Percentiles rank a stretch among this genome's conserved stretches.
Evolutionary conservation across 2,113 vertebrate genomes (phyloP).

Genomic region (Triplophysa rosa): DNA sequence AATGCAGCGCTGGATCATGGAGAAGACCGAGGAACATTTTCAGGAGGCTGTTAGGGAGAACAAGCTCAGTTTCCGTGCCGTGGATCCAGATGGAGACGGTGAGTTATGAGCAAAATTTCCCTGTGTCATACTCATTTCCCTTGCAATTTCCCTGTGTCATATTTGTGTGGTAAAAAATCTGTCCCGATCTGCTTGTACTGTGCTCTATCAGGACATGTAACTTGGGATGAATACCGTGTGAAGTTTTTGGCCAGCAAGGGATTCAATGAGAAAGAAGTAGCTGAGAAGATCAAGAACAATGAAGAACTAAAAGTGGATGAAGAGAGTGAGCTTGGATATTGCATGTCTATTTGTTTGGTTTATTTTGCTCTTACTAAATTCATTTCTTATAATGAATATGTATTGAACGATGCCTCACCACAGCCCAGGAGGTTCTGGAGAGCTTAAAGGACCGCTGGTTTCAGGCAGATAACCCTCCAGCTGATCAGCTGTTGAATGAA

Average conservation of each 20-base stretch:
- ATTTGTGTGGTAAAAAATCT: not conserved
- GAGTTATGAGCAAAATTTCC: conserved; percentile 41
- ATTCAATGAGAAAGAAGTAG: conserved; percentile 85
- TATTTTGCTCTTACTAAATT: not conserved
- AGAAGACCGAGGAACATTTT: conserved; percentile 93
- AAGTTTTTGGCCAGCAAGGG: conserved; percentile 95
- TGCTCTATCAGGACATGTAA: conserved; percentile 79
- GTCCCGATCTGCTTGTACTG: not conserved
- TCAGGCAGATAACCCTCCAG: conserved; percentile 89
- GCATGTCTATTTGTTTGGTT: not conserved
- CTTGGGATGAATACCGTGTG: conserved; percentile 92
- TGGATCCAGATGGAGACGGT: conserved; percentile 93
- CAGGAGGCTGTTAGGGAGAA: conserved; percentile 90
- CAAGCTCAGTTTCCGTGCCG: conserved; percentile 86
- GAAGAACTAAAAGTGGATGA: conserved; percentile 93
- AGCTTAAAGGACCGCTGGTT: conserved; percentile 97
- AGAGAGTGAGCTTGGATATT: conserved; percentile 82
- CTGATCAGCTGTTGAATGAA: conserved; percentile 86
- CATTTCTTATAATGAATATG: not conserved
- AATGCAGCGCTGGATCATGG: conserved; percentile 96
- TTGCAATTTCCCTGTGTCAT: too few species aligned
- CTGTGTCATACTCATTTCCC: too few species aligned
- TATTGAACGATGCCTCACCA: not conserved
- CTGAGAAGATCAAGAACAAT: conserved; percentile 86
- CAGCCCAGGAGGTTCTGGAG: conserved; percentile 94